Conservation (phyloP, 2,797 vertebrate species). For the Pagetopsis macropterus region DNA sequence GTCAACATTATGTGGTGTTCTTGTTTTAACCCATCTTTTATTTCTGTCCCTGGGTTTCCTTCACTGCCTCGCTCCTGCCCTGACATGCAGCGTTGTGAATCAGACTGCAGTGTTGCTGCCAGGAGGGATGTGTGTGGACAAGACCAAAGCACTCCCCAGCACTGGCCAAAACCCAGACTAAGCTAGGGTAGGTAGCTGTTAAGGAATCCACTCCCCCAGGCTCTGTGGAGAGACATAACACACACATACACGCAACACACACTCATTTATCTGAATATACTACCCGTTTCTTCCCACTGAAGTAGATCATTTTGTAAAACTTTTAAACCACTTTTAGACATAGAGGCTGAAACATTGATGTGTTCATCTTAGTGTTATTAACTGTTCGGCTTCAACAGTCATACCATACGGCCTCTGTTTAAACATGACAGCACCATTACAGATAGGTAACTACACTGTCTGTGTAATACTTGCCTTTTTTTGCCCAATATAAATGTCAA, state of each 20-base stretch:
- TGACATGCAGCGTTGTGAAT: slow-evolving; percentile 66
- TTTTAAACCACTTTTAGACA: not conserved
- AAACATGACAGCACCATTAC: not conserved
- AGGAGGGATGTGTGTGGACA: slow-evolving; percentile 69
- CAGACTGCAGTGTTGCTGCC: slow-evolving; percentile 55
- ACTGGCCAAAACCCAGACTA: slow-evolving; percentile 40
- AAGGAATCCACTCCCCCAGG: slow-evolving; percentile 68
- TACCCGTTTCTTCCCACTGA: slow-evolving; percentile 1
- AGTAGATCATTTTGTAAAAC: not conserved
- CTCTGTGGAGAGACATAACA: slow-evolving; percentile 43
- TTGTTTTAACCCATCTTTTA: slow-evolving; percentile 32
- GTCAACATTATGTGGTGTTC: not conserved
- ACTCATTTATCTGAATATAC: slow-evolving; percentile 3
- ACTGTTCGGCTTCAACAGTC: not conserved
- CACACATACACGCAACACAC: slow-evolving; percentile 23
- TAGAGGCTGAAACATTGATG: not conserved
- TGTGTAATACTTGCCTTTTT: not conserved
- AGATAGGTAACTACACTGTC: not conserved
- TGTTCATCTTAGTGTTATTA: not conserved
- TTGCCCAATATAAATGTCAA: not conserved
- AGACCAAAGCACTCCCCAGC: slow-evolving; percentile 44
- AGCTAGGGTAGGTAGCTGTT: slow-evolving; percentile 36
- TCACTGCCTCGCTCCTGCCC: slow-evolving; percentile 57
- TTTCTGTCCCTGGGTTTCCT: slow-evolving; percentile 25
- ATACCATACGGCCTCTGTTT: slow-evolving; percentile 1